Evolutionary conservation across 2,888 invertebrate species (phyloP).

Genomic region (Cephus spinipes): DNA sequence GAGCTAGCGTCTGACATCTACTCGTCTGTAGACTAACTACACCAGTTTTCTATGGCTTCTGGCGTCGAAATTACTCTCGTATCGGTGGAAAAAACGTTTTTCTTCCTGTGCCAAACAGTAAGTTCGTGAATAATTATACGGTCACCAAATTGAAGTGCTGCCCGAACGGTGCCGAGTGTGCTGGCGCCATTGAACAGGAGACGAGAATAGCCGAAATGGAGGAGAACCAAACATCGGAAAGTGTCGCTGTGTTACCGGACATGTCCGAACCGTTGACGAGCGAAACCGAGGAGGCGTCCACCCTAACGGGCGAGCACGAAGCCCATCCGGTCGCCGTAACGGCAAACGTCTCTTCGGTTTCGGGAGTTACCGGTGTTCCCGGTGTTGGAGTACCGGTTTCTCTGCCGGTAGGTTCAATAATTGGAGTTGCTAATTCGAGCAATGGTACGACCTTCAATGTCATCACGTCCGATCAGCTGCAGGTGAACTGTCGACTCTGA

Average conservation of each 20-base stretch:
- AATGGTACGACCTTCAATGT: slow-evolving; percentile 86
- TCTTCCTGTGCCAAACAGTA: background rate
- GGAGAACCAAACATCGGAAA: slow-evolving; percentile 67
- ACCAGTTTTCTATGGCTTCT: slow-evolving; percentile 11
- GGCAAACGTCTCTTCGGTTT: slow-evolving; percentile 57
- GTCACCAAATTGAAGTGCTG: background rate
- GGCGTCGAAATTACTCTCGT: background rate
- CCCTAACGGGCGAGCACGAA: slow-evolving; percentile 38
- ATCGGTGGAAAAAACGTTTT: background rate
- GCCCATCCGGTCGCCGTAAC: slow-evolving; percentile 61
- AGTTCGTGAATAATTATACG: background rate
- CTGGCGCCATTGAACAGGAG: slow-evolving; percentile 44
- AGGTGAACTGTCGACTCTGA: slow-evolving; percentile 58
- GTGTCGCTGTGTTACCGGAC: slow-evolving; percentile 69
- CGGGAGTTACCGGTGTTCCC: slow-evolving; percentile 69
- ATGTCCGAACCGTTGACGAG: slow-evolving; percentile 69
- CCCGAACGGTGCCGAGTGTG: slow-evolving; percentile 26
- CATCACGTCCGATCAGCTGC: slow-evolving; percentile 85
- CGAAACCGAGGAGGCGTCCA: slow-evolving; percentile 65
- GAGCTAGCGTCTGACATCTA: slow-evolving; percentile 13
- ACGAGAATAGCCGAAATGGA: slow-evolving; percentile 65
- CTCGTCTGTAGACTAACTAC: slow-evolving; percentile 6
- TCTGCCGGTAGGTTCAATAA: slow-evolving; percentile 83
- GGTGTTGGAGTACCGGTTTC: slow-evolving; percentile 74
- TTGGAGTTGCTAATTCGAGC: slow-evolving; percentile 68